phyloP scores from a whole-genome alignment of 2,113 vertebrate species.

The Poeciliopsis occidentalis region DNA sequence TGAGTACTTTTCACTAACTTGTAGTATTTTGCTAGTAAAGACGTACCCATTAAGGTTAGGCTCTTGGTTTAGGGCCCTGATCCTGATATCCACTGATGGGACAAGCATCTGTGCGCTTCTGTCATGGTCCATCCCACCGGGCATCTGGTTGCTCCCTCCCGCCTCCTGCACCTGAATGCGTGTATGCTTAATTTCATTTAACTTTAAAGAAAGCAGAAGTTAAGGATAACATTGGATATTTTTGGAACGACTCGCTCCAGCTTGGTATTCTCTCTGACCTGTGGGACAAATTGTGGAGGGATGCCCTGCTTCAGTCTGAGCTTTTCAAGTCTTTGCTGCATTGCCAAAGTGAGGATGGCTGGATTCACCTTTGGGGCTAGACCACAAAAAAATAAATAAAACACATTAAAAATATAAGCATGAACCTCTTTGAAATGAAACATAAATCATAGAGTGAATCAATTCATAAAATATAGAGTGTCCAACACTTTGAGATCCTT shows the following conservation, averaged over 20 bases:
- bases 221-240: background rate
- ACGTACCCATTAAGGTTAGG: slow-evolving; percentile 92
- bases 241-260: background rate
- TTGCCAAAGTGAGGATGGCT: slow-evolving; percentile 83
- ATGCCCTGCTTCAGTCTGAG: slow-evolving; percentile 91
- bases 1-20: background rate
- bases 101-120: slow-evolving; percentile 86
- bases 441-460: background rate
- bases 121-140: slow-evolving; percentile 88
- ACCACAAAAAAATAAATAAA: slow-evolving; percentile 37
- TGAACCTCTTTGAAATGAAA: slow-evolving; percentile 19
- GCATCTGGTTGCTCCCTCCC: slow-evolving; percentile 89
- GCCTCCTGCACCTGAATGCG: slow-evolving; percentile 81
- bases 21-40: background rate
- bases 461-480: slow-evolving; percentile 33
- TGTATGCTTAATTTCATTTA: slow-evolving; percentile 14
- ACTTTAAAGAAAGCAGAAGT: background rate
- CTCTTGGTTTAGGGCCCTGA: slow-evolving; percentile 90
- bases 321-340: slow-evolving; percentile 92
- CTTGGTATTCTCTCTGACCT: slow-evolving; percentile 83
- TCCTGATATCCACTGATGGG: slow-evolving; percentile 89
- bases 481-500: slow-evolving; percentile 54
- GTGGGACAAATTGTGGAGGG: slow-evolving; percentile 85
- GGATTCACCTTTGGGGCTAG: slow-evolving; percentile 86
- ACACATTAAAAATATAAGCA: background rate